These are phyloP conservation scores for Phalloptychus januarius DNA, from an alignment of 2,797 vertebrate species.

Conservation along the genomic window DNA sequence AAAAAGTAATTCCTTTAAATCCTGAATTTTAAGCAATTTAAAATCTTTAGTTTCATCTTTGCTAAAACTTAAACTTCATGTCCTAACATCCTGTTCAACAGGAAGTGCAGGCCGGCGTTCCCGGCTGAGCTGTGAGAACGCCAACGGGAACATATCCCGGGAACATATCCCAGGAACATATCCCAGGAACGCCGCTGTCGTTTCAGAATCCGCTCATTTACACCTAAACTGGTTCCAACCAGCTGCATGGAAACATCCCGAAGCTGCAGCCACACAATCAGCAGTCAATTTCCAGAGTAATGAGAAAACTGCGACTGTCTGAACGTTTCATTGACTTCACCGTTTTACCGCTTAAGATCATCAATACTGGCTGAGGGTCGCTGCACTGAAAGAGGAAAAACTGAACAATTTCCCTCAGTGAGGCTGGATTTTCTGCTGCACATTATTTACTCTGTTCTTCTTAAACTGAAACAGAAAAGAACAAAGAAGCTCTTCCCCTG, in stretches of 20 bases:
- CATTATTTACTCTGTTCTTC: not conserved
- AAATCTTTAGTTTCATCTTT: not conserved
- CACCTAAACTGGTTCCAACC: conserved; percentile 1
- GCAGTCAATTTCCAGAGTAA: conserved; percentile 12
- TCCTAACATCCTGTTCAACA: too few species aligned
- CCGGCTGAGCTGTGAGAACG: too few species aligned
- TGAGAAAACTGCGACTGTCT: conserved; percentile 12
- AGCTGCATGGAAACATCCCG: conserved; percentile 7
- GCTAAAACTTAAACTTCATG: too few species aligned
- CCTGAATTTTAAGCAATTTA: not conserved
- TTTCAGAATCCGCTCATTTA: not conserved
- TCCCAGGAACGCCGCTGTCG: too few species aligned
- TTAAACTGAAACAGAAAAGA: not conserved
- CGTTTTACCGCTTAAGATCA: conserved; percentile 3
- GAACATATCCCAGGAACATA: too few species aligned
- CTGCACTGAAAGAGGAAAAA: not conserved
- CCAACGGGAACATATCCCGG: too few species aligned
- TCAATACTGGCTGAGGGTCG: conserved; percentile 22
- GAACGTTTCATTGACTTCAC: conserved; percentile 31
- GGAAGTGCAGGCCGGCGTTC: too few species aligned
- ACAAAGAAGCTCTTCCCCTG: not conserved
- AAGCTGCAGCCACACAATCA: conserved; percentile 12
- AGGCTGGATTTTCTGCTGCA: not conserved
- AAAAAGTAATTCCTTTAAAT: not conserved
- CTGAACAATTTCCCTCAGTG: not conserved